phyloP scores from a whole-genome alignment of 2,888 invertebrate genomes.

The Epinotia bilunana region DNA sequence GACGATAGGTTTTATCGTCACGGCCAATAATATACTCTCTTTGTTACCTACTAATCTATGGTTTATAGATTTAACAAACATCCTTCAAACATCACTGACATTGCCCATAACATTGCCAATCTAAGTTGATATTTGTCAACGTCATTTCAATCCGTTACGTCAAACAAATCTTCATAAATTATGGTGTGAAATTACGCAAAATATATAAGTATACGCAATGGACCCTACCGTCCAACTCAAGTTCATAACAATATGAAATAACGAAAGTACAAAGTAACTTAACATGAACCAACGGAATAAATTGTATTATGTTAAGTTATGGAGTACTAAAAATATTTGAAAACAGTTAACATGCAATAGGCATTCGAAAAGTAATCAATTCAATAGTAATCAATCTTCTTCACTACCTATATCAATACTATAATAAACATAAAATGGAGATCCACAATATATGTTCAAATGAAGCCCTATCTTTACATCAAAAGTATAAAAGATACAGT shows the following conservation, averaged over 20 bases:
- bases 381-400: not conserved
- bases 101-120: not conserved
- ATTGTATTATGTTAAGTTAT: conserved; percentile 15
- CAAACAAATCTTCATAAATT: not conserved
- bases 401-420: not conserved
- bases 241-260: conserved; percentile 3
- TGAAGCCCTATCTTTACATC: not conserved
- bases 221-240: not conserved
- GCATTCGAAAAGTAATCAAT: not conserved
- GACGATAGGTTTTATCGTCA: no score
- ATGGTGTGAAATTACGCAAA: not conserved
- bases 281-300: not conserved
- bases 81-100: no score
- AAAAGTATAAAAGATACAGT: not conserved
- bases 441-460: not conserved
- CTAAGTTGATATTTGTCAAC: not conserved
- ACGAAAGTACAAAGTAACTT: conserved; percentile 3
- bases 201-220: not conserved
- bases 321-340: not conserved
- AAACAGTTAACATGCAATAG: not conserved
- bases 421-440: conserved; percentile 7
- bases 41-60: no score
- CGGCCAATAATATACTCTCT: no score
- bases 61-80: no score
- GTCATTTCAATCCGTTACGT: conserved; percentile 7